Conservation (phyloP, 1,140 invertebrate genomes). For the Pteromalus puparum region DNA sequence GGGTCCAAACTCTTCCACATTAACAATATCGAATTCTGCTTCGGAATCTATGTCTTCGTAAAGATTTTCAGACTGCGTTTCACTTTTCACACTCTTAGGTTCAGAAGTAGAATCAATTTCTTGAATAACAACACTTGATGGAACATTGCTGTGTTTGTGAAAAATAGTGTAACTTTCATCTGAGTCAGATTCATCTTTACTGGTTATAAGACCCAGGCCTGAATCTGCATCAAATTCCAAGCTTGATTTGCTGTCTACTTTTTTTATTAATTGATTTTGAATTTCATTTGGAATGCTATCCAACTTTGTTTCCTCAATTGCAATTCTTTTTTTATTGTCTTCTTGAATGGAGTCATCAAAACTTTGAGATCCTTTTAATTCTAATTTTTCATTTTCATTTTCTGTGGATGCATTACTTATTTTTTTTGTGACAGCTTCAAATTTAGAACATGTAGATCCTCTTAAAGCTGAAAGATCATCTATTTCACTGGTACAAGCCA, state of each 20-base stretch:
- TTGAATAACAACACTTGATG: neutral
- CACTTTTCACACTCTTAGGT: neutral
- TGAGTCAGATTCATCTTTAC: neutral
- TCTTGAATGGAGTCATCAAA: neutral
- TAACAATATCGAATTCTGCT: conserved; percentile 46
- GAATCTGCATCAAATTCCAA: neutral
- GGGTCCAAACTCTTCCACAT: conserved; percentile 9
- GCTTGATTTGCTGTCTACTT: neutral
- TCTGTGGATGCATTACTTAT: neutral
- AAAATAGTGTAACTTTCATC: neutral
- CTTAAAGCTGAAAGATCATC: conserved; percentile 1
- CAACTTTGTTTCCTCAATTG: neutral
- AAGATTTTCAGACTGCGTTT: neutral
- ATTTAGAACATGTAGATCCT: neutral
- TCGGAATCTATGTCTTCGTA: conserved; percentile 13
- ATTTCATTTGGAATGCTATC: neutral
- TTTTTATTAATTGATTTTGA: neutral
- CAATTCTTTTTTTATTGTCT: neutral
- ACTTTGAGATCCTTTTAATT: too few relatives aligned
- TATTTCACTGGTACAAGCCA: neutral
- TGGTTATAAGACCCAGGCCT: neutral
- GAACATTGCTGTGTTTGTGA: neutral
- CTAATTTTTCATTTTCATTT: neutral
- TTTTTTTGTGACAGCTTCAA: neutral
- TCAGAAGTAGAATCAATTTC: neutral